phyloP scores from a whole-genome alignment of 23 tunicate genomes.

The Ciona savignyi region DNA sequence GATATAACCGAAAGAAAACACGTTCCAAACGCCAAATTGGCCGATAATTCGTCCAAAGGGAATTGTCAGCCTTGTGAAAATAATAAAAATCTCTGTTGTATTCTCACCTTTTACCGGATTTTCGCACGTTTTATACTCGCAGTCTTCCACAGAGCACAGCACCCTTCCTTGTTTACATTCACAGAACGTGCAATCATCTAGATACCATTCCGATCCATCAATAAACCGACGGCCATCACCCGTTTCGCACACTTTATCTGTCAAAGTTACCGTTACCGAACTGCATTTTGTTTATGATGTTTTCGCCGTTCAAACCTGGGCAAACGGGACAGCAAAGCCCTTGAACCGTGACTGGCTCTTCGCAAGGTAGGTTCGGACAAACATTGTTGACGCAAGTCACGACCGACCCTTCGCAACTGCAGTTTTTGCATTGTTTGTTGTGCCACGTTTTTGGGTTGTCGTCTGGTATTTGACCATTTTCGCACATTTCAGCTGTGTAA shows the following conservation, averaged over 20 bases:
- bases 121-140: conserved; percentile 60
- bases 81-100: neutral
- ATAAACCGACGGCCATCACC: conserved; percentile 71
- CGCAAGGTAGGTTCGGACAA: conserved; percentile 65
- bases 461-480: conserved; percentile 18
- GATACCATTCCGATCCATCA: conserved; percentile 83
- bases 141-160: conserved; percentile 86
- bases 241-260: conserved; percentile 74
- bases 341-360: conserved; percentile 42
- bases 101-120: conserved; percentile 67
- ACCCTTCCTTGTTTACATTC: conserved; percentile 67
- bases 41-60: too few relatives aligned
- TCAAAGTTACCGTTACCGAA: neutral
- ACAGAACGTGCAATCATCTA: conserved; percentile 90
- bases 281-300: too few relatives aligned
- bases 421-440: conserved; percentile 46
- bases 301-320: conserved; percentile 49
- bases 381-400: conserved; percentile 35
- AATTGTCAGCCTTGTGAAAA: too few relatives aligned
- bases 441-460: conserved; percentile 33
- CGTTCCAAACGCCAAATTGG: too few relatives aligned
- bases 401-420: conserved; percentile 25
- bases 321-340: conserved; percentile 83
- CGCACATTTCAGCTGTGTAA: conserved; percentile 32
- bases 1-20: too few relatives aligned